phyloP scores from a whole-genome alignment of 2,797 vertebrate genomes.

The Gambelia wislizenii region DNA sequence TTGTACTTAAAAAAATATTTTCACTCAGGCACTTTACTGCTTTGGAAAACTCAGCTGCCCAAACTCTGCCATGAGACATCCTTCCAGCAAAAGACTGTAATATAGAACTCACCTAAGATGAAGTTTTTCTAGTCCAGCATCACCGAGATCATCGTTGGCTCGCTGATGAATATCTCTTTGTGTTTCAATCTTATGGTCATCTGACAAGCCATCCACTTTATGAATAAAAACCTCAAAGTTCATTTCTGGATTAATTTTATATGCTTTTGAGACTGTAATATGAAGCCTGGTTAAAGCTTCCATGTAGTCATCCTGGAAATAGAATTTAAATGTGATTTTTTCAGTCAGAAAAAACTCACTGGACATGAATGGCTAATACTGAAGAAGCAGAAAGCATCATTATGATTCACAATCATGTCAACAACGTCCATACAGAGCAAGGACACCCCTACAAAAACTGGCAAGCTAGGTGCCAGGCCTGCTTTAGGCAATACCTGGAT shows the following conservation, averaged over 20 bases:
- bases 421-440: neutral
- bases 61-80: neutral
- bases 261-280: conserved; percentile 97
- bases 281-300: conserved; percentile 96
- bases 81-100: neutral
- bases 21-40: neutral
- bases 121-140: conserved; percentile 97
- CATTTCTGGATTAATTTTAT: conserved; percentile 98
- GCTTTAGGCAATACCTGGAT: too few species aligned
- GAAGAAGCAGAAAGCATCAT: neutral
- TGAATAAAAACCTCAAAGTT: conserved; percentile 99
- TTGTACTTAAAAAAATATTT: too few species aligned
- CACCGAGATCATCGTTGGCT: conserved; percentile 97
- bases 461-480: neutral
- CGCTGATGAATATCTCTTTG: conserved; percentile 99
- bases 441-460: neutral
- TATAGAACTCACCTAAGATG: conserved; percentile 89
- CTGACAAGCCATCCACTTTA: conserved; percentile 98
- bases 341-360: neutral
- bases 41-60: neutral
- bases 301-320: conserved; percentile 96
- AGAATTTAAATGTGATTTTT: conserved; percentile 52
- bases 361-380: neutral
- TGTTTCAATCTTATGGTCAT: conserved; percentile 99
- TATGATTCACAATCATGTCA: neutral